A percentile compares a stretch with the other conserved stretches of the same genome.
phyloP scores from a whole-genome alignment of 1,140 invertebrate species.

The Rhyacophila brunnea region DNA sequence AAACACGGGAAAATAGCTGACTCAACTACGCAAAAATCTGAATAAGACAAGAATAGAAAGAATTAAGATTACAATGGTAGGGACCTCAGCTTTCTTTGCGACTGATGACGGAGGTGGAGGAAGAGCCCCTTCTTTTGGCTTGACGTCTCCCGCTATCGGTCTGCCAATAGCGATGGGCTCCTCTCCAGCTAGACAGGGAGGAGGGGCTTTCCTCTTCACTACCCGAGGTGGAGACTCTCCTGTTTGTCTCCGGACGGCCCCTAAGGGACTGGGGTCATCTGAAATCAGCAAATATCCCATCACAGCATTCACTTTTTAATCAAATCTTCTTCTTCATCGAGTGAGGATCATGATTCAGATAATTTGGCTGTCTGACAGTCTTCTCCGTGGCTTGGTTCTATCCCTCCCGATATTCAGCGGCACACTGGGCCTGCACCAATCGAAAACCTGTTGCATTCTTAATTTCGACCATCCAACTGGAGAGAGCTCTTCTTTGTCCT shows the following conservation, averaged over 20 bases:
- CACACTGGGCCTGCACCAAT: no score
- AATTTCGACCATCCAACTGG: no score
- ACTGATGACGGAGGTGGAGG: conserved; percentile 47
- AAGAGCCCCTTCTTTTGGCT: conserved; percentile 45
- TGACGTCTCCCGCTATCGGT: conserved; percentile 46
- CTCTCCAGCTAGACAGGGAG: conserved; percentile 33
- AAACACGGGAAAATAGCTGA: no score
- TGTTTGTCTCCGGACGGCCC: conserved; percentile 38
- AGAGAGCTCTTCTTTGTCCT: no score
- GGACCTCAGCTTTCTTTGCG: conserved; percentile 35
- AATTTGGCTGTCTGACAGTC: no score
- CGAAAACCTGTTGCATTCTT: no score
- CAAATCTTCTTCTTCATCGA: no score
- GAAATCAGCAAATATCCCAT: conserved; percentile 1
- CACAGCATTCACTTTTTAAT: no score
- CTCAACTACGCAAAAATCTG: background rate
- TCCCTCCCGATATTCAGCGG: no score
- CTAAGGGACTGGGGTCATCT: conserved; percentile 41
- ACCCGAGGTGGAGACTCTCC: conserved; percentile 50
- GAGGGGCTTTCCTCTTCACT: conserved; percentile 49
- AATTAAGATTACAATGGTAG: background rate
- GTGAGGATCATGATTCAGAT: no score
- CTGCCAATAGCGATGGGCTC: conserved; percentile 41
- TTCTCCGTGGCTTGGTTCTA: no score
- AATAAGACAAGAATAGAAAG: background rate